Percentiles rank a stretch among this genome's conserved stretches.
Conservation (phyloP, 2,113 vertebrate genomes). For the Thinocorus orbignyianus region DNA sequence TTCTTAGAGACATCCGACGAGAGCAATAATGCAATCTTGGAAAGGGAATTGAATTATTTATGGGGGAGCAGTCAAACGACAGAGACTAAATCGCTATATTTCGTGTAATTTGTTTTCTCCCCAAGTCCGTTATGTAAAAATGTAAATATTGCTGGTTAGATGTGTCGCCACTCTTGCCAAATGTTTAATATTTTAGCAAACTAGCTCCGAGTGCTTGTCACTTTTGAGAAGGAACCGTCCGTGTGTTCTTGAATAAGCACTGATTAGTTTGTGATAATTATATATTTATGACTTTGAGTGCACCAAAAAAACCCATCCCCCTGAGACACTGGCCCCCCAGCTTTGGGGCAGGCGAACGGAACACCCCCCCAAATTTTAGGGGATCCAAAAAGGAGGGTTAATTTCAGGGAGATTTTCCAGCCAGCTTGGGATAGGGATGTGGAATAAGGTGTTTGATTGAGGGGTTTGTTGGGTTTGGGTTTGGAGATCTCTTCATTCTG, state of each 20-base stretch:
- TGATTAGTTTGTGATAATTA: not conserved
- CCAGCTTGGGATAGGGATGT: not conserved
- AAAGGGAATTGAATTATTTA: slow-evolving; percentile 59
- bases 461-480: not conserved
- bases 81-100: slow-evolving; percentile 6
- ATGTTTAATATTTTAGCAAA: slow-evolving; percentile 52
- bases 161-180: not conserved
- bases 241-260: not conserved
- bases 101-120: slow-evolving; percentile 48
- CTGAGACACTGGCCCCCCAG: not conserved
- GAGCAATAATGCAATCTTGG: slow-evolving; percentile 16
- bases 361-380: not conserved
- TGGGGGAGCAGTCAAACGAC: not conserved
- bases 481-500: not conserved
- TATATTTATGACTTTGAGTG: not conserved
- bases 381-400: not conserved
- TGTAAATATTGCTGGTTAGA: slow-evolving; percentile 34
- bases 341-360: fast-evolving
- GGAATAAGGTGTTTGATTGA: not conserved
- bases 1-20: not conserved
- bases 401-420: not conserved
- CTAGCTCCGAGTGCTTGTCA: not conserved
- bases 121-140: slow-evolving; percentile 40
- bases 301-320: not conserved
- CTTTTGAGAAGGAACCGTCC: not conserved